Base-by-base conservation (phyloP, 2,888 invertebrate genomes). In the Aelia acuminata region DNA sequence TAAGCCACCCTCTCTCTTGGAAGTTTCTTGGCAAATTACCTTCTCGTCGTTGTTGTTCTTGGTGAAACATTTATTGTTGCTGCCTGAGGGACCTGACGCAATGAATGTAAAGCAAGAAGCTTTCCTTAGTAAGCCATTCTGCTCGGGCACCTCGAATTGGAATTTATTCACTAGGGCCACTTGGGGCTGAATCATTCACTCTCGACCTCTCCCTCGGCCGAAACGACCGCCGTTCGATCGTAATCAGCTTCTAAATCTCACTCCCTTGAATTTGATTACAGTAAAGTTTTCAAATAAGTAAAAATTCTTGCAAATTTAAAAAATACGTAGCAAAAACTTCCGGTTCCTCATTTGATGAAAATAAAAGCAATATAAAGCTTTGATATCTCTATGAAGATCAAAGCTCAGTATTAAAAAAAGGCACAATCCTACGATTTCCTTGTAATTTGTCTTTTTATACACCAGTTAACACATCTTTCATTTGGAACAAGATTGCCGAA, bases 11-110 rank as follows among this genome's bases (percentile, higher is more conserved):
- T 35, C 35, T n/a, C n/a, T n/a, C 31, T 20, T 70, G 18, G 15
- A 70, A 70, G 31, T 70, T 70, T 70, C 63, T 70, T 10, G 63
- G 31, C 63, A 70, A 70, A 70, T 70, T 70, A 70, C 63, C 63
- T 35, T 35, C 63, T 70, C 35, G 63, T 63, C 26, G 26, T 13
- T 70, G 31, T 70, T 70, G 31, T 35, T 70, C 63, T 70, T 70
- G 22, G 31, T 70, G 18, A 70, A 70, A 70, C 63, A 70, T 70
- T 70, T 70, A 70, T 70, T 35, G 63, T 70, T 70, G 13, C 35
- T 20, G 5, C 15, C 63, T 18, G 35, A 35, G 63, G 63, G 63
- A 70, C 31, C 31, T 70, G 5, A 70, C 31, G 63, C 63, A 70
- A 70, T 70, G 63, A 70, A 70, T 70, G 63, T 70, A 70, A 70